These are phyloP conservation scores for Acrobasis suavella DNA, from an alignment of 2,888 invertebrate genomes.

Conservation along the genomic window DNA sequence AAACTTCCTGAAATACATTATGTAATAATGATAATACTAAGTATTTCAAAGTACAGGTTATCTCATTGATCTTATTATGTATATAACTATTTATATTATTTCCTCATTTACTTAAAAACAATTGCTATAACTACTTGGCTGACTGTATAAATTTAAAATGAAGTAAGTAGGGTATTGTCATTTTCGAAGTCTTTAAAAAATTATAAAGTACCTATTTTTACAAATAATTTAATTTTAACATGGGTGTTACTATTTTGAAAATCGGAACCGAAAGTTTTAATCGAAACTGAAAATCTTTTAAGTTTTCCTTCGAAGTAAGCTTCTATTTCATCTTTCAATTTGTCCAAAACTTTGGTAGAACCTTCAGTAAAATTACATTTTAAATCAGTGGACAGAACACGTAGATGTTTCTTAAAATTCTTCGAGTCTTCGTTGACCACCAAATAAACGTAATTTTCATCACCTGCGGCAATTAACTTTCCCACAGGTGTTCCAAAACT, in stretches of 20 bases:
- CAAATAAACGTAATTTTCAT: slow-evolving; percentile 57
- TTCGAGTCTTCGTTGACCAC: slow-evolving; percentile 63
- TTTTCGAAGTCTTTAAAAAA: no score
- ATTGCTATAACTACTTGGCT: neutral
- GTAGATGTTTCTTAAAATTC: slow-evolving; percentile 54
- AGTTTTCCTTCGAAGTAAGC: slow-evolving; percentile 60
- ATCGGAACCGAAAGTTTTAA: slow-evolving; percentile 65
- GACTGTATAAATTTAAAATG: no score
- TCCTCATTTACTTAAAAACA: neutral
- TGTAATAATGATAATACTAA: slow-evolving; percentile 4
- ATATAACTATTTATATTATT: no score
- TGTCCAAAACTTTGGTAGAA: slow-evolving; percentile 50
- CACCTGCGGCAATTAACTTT: slow-evolving; percentile 56
- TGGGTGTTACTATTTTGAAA: slow-evolving; percentile 65
- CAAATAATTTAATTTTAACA: no score
- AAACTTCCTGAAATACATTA: slow-evolving; percentile 61
- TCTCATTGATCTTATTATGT: no score
- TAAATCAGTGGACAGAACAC: slow-evolving; percentile 44
- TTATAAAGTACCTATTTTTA: no score
- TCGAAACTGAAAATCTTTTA: slow-evolving; percentile 58
- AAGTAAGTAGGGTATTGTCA: no score
- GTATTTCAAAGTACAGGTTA: neutral
- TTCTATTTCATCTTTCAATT: slow-evolving; percentile 51
- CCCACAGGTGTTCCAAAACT: slow-evolving; percentile 59
- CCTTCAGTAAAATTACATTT: slow-evolving; percentile 48